Evolutionary conservation across 2,797 vertebrate genomes (phyloP).

Genomic region (Sardinella longiceps): DNA sequence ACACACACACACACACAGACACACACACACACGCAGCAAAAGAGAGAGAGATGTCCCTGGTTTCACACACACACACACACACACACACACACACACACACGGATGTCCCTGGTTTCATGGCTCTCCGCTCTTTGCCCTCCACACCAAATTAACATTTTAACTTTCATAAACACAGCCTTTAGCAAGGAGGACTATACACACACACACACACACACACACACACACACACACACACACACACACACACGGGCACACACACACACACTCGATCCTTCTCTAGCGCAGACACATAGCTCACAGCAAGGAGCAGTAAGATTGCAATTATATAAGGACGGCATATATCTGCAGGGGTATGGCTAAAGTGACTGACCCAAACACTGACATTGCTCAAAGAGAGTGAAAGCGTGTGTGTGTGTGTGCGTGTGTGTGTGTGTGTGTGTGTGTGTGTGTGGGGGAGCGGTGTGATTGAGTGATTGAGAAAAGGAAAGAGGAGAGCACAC

Average conservation of each 20-base stretch:
- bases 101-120: neutral
- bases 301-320: neutral
- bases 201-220: too few relatives aligned
- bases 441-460: too few relatives aligned
- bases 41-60: too few relatives aligned
- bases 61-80: neutral
- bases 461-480: neutral
- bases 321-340: neutral
- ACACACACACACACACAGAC: too few relatives aligned
- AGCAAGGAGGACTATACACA: neutral
- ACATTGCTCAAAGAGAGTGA: neutral
- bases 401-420: too few relatives aligned
- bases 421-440: too few relatives aligned
- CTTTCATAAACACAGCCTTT: neutral
- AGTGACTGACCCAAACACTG: neutral
- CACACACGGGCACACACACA: too few relatives aligned
- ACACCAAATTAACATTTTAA: slow-evolving; percentile 1
- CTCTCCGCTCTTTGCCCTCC: neutral
- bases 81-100: neutral
- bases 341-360: neutral
- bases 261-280: neutral
- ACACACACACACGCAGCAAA: too few relatives aligned
- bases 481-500: too few relatives aligned
- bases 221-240: too few relatives aligned
- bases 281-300: neutral